Conservation (phyloP, 2,888 invertebrate genomes). For the Lucinisca nassula region DNA sequence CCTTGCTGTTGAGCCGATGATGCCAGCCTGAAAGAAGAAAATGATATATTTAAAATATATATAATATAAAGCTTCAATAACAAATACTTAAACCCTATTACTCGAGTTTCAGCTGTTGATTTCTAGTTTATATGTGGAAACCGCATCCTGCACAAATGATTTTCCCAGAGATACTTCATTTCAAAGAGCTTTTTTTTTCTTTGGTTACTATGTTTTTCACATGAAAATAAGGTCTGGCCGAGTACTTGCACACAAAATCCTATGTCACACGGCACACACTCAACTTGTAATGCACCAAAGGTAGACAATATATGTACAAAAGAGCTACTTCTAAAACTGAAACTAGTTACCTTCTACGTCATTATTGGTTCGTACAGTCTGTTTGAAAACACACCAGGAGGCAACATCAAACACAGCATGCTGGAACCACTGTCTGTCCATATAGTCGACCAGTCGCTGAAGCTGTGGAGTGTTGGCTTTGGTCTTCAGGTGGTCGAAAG, state of each 20-base stretch:
- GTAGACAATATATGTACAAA: neutral
- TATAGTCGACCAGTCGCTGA: neutral
- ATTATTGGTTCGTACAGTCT: neutral
- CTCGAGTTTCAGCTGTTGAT: no score
- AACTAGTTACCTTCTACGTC: neutral
- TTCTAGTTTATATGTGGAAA: no score
- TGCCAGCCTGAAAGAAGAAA: no score
- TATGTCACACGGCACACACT: neutral
- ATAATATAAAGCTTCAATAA: no score
- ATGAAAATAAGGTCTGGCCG: neutral
- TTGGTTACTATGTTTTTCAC: neutral
- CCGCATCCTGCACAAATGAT: no score
- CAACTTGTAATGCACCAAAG: neutral
- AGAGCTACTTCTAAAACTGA: neutral
- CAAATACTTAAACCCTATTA: no score
- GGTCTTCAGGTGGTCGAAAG: neutral
- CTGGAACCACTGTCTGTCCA: neutral
- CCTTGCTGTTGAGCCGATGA: no score
- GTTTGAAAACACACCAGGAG: neutral
- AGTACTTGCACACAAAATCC: neutral
- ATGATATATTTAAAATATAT: no score
- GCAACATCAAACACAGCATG: neutral
- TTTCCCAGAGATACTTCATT: neutral
- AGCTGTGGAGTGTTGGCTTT: neutral
- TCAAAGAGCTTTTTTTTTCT: neutral